Evolutionary conservation across 1,140 invertebrate species (phyloP).

Genomic region (Heliconius himera): DNA sequence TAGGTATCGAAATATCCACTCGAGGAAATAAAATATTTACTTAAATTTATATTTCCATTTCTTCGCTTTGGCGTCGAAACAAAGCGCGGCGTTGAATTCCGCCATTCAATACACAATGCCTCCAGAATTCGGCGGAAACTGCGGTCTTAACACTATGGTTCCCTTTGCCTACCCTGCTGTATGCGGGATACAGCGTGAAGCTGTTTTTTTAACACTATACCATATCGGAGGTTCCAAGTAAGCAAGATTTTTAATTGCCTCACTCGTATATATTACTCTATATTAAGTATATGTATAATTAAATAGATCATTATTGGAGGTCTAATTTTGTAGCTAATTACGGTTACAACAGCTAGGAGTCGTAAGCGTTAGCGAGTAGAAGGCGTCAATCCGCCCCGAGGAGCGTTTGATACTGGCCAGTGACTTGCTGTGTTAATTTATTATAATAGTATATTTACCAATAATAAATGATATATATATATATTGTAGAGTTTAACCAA

Average conservation of each 20-base stretch:
- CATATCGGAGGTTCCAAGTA: not conserved
- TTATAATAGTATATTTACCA: not conserved
- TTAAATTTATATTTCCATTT: too few species aligned
- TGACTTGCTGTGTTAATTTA: constrained; percentile 25
- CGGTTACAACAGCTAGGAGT: constrained; percentile 54
- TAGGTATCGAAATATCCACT: too few species aligned
- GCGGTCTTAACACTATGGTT: too few species aligned
- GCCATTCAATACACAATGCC: too few species aligned
- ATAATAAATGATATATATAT: not conserved
- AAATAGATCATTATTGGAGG: constrained; percentile 29
- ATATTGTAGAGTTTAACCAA: too few species aligned
- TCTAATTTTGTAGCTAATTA: constrained; percentile 63
- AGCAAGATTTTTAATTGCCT: constrained; percentile 7
- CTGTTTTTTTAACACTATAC: not conserved
- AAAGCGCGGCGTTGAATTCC: too few species aligned
- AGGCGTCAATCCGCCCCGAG: constrained; percentile 59
- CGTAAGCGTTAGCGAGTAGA: constrained; percentile 46
- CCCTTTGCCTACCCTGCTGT: too few species aligned
- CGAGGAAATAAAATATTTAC: too few species aligned
- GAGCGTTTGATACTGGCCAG: constrained; percentile 38
- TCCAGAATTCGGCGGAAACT: too few species aligned
- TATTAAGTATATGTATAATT: constrained; percentile 7
- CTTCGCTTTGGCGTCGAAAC: too few species aligned
- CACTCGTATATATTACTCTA: constrained; percentile 14
- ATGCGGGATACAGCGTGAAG: too few species aligned